These are phyloP conservation scores for Vespertilio murinus DNA, from an alignment of 2,797 vertebrate genomes.

Conservation along the genomic window DNA sequence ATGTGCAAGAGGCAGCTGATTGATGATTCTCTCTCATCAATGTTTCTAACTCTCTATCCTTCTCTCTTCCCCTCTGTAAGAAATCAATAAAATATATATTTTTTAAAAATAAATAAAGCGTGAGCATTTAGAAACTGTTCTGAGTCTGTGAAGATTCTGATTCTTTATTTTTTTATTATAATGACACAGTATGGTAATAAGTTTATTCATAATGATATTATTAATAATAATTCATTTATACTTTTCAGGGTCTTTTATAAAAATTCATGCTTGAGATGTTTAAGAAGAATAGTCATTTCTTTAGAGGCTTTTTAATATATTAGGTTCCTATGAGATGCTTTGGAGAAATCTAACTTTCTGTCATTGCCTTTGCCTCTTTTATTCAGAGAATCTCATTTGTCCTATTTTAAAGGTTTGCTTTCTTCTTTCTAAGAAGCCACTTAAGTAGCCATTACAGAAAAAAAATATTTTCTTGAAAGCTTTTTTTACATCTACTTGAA, in stretches of 20 bases:
- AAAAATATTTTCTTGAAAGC: not conserved
- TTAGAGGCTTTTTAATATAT: not conserved
- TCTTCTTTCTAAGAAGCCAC: not conserved
- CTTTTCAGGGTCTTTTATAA: not conserved
- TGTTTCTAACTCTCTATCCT: too few relatives aligned
- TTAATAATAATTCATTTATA: not conserved
- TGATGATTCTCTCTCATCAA: too few relatives aligned
- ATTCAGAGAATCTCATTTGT: not conserved
- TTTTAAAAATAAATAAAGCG: not conserved
- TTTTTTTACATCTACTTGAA: not conserved
- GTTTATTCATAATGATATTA: not conserved
- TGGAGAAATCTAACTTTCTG: not conserved
- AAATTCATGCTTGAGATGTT: not conserved
- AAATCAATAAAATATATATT: too few relatives aligned
- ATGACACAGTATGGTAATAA: not conserved
- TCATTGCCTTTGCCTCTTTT: not conserved
- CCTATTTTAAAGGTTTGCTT: not conserved
- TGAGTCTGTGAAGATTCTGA: not conserved
- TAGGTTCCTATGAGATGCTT: not conserved
- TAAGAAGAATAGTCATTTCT: not conserved
- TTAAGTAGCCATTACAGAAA: not conserved
- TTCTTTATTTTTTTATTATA: not conserved
- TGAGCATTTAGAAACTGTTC: not conserved
- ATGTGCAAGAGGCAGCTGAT: too few relatives aligned
- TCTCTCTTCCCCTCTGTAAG: too few relatives aligned